Percentiles rank a stretch among this genome's conserved stretches.
Evolutionary conservation across 1,140 invertebrate genomes (phyloP).

Genomic region (Phymastichus coffea): DNA sequence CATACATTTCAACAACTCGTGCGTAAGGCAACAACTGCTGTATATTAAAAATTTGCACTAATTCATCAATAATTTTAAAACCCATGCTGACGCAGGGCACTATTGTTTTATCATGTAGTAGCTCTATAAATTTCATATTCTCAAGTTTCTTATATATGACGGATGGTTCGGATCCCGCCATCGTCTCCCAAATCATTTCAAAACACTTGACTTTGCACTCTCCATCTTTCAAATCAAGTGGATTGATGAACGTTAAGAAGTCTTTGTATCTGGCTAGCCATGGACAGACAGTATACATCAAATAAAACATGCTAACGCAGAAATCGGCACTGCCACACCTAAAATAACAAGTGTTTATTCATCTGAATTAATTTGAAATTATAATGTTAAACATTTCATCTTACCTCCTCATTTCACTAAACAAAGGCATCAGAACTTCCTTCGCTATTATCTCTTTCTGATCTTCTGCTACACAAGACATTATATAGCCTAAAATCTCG

Average conservation of each 20-base stretch:
- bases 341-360: too few relatives aligned
- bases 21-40: neutral
- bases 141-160: too few relatives aligned
- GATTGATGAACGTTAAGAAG: neutral
- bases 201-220: neutral
- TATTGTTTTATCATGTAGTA: too few relatives aligned
- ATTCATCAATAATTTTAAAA: neutral
- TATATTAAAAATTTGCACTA: neutral
- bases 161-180: too few relatives aligned
- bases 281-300: neutral
- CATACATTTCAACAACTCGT: neutral
- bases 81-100: neutral
- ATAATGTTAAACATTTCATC: neutral
- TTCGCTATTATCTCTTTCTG: neutral
- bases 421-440: neutral
- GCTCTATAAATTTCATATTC: too few relatives aligned
- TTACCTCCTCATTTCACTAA: conserved; percentile 11
- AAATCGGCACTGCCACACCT: neutral
- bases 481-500: conserved; percentile 8
- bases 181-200: neutral
- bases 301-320: neutral
- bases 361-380: neutral
- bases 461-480: neutral
- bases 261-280: neutral
- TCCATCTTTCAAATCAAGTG: neutral